Percentiles rank a stretch among this genome's conserved stretches.
phyloP scores from a whole-genome alignment of 2,888 invertebrate species.

The Cheilosia variabilis region DNA sequence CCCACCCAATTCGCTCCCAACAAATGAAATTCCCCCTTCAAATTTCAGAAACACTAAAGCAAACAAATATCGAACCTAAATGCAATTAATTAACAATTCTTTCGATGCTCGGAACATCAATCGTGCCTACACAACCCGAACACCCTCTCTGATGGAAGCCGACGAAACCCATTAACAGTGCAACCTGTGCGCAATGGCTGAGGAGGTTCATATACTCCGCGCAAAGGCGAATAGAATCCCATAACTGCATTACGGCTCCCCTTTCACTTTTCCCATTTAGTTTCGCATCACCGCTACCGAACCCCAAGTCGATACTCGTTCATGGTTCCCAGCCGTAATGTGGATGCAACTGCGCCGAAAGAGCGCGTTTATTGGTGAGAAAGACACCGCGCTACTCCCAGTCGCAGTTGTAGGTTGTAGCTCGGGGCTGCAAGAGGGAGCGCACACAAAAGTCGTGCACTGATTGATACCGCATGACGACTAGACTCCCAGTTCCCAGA shows the following conservation, averaged over 20 bases:
- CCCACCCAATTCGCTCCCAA: not conserved
- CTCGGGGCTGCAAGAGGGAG: conserved; percentile 29
- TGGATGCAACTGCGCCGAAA: conserved; percentile 26
- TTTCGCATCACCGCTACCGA: conserved; percentile 62
- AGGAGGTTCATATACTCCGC: conserved; percentile 10
- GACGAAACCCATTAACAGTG: conserved; percentile 16
- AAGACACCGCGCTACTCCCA: conserved; percentile 22
- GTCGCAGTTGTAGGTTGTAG: conserved; percentile 6
- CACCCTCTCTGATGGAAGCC: conserved; percentile 11
- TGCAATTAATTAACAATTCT: conserved; percentile 59
- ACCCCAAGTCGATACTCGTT: conserved; percentile 49
- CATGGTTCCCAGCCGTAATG: conserved; percentile 4
- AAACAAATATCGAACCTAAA: conserved; percentile 61
- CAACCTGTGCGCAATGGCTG: conserved; percentile 6
- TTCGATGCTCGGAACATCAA: conserved; percentile 44
- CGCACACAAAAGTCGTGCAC: conserved; percentile 55
- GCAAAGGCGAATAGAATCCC: conserved; percentile 57
- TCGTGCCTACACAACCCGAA: conserved; percentile 36
- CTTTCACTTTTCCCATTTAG: conserved; percentile 67
- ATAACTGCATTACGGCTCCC: conserved; percentile 39
- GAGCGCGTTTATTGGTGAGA: conserved; percentile 30
- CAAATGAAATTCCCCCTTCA: conserved; percentile 15
- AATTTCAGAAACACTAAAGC: conserved; percentile 25
- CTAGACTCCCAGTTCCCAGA: conserved; percentile 36
- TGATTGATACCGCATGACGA: conserved; percentile 26